Base-by-base conservation (phyloP, 2,888 invertebrate species). In the Anaspis maculata region DNA sequence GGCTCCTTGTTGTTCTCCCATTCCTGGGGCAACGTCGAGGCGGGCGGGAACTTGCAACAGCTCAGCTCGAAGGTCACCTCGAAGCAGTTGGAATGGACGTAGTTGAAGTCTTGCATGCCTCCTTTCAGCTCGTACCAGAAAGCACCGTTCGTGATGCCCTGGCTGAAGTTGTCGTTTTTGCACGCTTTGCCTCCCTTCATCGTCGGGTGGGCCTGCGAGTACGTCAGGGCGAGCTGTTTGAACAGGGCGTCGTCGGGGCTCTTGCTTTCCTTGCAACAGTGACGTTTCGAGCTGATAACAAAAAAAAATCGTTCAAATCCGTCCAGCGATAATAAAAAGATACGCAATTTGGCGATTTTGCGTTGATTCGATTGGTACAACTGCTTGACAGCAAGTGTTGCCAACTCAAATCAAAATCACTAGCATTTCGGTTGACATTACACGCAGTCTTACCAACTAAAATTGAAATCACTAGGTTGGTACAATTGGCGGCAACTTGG, bases 61-160 rank as follows among this genome's bases (percentile, higher is more conserved):
- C 91, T 90, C 52, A 98, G 66, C 62, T 99, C 98, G 53, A 98
- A 79, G 0, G 98, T 98, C 35, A 98, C 79, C 63, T 98, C 98
- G 62, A 94, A 90, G 60, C 94, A 90, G 67, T 96, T 97, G 2
- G 90, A 90, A 57, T 85, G 78, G 3, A 88, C 74, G 64, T 98
- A 98, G 70, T 97, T 98, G 71, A 89, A 99, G 67, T 98, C 98
- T 68, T 89, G 89, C 97, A 98, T 98, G 25, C 97, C 97, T 56
- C 92, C 92, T 67, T 73, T 69, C 0, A 91, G 78, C 57, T 81
- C 81, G 62, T 91, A 95, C 95, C 95, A 95, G 48, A 73, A 71
- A 3, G 94, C 94, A 6, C 95, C 95, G 56, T 95, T 96, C 3
- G 89, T 91, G 44, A 92, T 76, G 15, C 94, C 94, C 16, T 77